Base-by-base conservation (phyloP, 30 jellyfish, hydroid and myxozoan species). In the Aurelia sp. region DNA sequence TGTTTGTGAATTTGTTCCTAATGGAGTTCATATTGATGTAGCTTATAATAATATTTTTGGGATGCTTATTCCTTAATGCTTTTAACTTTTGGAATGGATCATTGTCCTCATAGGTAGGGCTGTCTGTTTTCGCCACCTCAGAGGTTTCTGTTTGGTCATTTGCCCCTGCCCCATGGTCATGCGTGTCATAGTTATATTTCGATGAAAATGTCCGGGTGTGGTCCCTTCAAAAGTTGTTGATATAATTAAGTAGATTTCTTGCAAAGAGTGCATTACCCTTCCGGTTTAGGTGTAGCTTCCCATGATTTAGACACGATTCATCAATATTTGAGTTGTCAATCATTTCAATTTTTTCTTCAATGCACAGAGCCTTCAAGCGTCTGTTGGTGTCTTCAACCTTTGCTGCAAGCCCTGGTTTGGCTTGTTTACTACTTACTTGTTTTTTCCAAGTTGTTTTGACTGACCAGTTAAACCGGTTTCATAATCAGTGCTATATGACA, bases 11-110 rank as follows among this genome's bases (percentile, higher is more conserved):
- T 59, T 58, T 78, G 41, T 78, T 78, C 72, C 85, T 18, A 17
- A 59, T 35, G 9, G 89, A 78, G 84, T 22, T 78, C 47, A 61
- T 58, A 59, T 78, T 27, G n/a, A 77, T 58, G 78, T 18, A 77
- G 78, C 88, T 77, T 58, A 57, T 60, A 5, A 77, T 77, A 3
- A 77, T 60, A 58, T 77, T 63, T n/a, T 57, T 77, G 13, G 19
- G 76, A 77, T 77, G 62, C 77, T 58, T 77, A 47, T 73, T 73
- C 20, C 71, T 52, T 50, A 73, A 67, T 19, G 55, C 50, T 73
- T 73, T 50, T 73, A 73, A 48, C 57, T 73, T 70, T 70, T 73
- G 51, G 53, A 50, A 73, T 73, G 53, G 9, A 4, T 70, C 81
- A 33, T 70, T 70, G 24, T n/a, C 81, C 50, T 70, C 63, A 70